Conservation (phyloP, 2,797 vertebrate genomes). For the Gymnodraco acuticeps region DNA sequence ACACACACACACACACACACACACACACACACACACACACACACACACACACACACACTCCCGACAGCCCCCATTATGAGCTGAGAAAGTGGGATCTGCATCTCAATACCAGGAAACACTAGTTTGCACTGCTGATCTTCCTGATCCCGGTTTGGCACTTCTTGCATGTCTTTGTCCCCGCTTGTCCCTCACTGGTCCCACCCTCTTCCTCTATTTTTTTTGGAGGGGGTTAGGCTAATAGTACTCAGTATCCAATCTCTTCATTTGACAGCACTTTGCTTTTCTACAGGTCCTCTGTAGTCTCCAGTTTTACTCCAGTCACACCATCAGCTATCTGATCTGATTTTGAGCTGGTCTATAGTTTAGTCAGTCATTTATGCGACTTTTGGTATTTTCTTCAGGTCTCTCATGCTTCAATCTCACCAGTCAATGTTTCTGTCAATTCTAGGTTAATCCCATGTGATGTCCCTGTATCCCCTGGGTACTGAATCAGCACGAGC, state of each 20-base stretch:
- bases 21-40: conserved; percentile 29
- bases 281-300: conserved; percentile 1
- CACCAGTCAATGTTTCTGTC: conserved; percentile 29
- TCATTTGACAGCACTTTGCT: conserved; percentile 18
- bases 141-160: conserved; percentile 65
- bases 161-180: conserved; percentile 56
- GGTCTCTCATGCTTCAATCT: conserved; percentile 21
- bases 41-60: conserved; percentile 19
- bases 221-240: neutral
- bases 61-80: conserved; percentile 74
- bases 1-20: conserved; percentile 36
- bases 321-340: conserved; percentile 26
- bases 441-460: conserved; percentile 29
- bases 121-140: conserved; percentile 70
- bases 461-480: conserved; percentile 42
- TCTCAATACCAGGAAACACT: conserved; percentile 82
- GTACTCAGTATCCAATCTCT: conserved; percentile 21
- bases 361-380: conserved; percentile 24
- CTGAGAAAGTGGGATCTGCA: conserved; percentile 78
- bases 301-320: neutral
- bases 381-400: conserved; percentile 37
- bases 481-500: conserved; percentile 76
- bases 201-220: conserved; percentile 32
- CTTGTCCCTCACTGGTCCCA: conserved; percentile 39
- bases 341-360: neutral